A percentile compares a stretch with the other conserved stretches of the same genome.
These are phyloP conservation scores for Petroica traversi DNA, from an alignment of 2,113 vertebrate species.

Conservation along the genomic window DNA sequence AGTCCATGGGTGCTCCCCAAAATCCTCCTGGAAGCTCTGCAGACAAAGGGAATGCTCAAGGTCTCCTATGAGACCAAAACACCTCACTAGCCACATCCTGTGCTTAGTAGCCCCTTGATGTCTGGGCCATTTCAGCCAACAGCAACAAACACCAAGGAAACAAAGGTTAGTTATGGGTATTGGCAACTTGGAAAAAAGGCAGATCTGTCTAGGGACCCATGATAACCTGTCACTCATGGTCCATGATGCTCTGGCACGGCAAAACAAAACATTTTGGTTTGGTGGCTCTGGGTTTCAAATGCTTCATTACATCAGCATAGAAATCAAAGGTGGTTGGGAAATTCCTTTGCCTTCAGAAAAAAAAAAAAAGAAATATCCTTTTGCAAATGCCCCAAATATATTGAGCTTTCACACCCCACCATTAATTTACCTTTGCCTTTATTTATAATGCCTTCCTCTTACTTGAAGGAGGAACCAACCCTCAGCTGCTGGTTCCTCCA, in stretches of 20 bases:
- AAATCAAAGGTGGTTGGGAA: background rate
- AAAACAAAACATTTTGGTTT: background rate
- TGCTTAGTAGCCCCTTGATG: fast-evolving
- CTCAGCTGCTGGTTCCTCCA: background rate
- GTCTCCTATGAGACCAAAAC: background rate
- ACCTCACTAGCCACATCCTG: background rate
- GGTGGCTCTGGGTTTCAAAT: background rate
- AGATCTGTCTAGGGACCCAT: background rate
- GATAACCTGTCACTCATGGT: background rate
- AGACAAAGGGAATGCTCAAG: background rate
- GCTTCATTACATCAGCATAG: fast-evolving
- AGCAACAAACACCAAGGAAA: background rate
- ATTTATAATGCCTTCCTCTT: background rate
- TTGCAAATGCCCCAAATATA: background rate
- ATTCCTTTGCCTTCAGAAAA: background rate
- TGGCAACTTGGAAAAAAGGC: background rate
- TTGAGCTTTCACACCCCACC: background rate
- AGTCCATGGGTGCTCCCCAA: background rate
- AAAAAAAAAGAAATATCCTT: background rate
- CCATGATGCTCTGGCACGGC: background rate
- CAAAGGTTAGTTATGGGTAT: background rate
- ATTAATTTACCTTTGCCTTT: background rate
- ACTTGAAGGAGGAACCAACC: background rate
- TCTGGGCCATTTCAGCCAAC: background rate
- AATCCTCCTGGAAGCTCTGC: background rate